Evolutionary conservation across 2,113 vertebrate genomes (phyloP).

Genomic region (Gymnocephalus cernua): DNA sequence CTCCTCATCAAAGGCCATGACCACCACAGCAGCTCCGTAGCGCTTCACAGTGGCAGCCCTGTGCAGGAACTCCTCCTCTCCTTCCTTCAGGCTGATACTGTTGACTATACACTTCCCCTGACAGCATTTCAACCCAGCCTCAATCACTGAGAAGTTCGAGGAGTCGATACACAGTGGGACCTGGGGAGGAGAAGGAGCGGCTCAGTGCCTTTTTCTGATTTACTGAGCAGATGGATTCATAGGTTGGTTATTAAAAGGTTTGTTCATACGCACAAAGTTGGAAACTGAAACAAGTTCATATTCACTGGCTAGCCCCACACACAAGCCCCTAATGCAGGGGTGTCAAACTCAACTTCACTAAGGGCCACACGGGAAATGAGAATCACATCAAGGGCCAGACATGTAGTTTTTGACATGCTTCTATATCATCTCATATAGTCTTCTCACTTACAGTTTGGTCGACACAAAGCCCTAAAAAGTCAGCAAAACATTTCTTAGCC

Average conservation of each 20-base stretch:
- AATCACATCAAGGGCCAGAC: no score
- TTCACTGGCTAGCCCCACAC: neutral
- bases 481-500: no score
- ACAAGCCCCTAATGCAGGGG: neutral
- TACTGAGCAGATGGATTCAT: neutral
- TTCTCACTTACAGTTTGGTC: no score
- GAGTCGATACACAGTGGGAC: slow-evolving; percentile 98
- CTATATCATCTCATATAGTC: no score
- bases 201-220: neutral
- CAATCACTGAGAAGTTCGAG: slow-evolving; percentile 95
- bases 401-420: no score
- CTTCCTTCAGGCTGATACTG: slow-evolving; percentile 98
- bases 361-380: no score
- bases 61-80: slow-evolving; percentile 91
- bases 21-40: slow-evolving; percentile 93
- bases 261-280: neutral
- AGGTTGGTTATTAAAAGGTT: neutral
- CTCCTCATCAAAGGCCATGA: slow-evolving; percentile 98
- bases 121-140: slow-evolving; percentile 95
- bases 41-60: slow-evolving; percentile 89
- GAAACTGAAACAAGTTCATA: neutral
- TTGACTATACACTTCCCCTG: slow-evolving; percentile 99
- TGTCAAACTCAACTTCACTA: no score
- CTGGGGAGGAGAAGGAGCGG: slow-evolving; percentile 73
- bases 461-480: no score